Evolutionary conservation across 2,113 vertebrate species (phyloP).

Genomic region (Rhegmatorhina hoffmannsi): DNA sequence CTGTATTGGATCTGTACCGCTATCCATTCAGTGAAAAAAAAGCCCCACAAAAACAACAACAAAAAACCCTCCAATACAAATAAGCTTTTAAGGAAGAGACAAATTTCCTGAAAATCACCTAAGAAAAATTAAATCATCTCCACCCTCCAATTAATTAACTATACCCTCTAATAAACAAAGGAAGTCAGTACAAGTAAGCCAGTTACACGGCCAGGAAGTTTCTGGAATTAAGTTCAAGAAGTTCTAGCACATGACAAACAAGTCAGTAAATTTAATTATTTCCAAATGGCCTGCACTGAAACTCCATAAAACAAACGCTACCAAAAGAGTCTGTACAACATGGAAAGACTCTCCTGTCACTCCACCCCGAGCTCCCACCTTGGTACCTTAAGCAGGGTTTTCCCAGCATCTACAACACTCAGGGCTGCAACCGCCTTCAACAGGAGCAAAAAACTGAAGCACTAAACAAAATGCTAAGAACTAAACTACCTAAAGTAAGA

Average conservation of each 20-base stretch:
- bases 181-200: background rate
- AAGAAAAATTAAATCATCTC: background rate
- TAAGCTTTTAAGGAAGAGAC: background rate
- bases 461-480: background rate
- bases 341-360: background rate
- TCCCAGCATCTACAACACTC: background rate
- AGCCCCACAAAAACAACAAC: background rate
- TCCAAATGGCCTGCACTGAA: background rate
- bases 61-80: background rate
- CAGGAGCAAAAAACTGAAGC: background rate
- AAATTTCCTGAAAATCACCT: background rate
- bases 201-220: background rate
- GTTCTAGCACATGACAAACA: background rate
- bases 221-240: slow-evolving; percentile 7
- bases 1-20: background rate
- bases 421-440: background rate
- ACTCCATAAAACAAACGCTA: background rate
- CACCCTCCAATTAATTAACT: background rate
- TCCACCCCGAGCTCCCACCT: background rate
- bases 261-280: background rate
- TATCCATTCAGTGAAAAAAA: background rate
- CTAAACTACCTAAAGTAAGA: background rate
- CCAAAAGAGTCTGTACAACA: background rate
- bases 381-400: background rate
- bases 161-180: background rate